Conservation (phyloP, 1,140 invertebrate genomes). For the Geopemphigus sp. region DNA sequence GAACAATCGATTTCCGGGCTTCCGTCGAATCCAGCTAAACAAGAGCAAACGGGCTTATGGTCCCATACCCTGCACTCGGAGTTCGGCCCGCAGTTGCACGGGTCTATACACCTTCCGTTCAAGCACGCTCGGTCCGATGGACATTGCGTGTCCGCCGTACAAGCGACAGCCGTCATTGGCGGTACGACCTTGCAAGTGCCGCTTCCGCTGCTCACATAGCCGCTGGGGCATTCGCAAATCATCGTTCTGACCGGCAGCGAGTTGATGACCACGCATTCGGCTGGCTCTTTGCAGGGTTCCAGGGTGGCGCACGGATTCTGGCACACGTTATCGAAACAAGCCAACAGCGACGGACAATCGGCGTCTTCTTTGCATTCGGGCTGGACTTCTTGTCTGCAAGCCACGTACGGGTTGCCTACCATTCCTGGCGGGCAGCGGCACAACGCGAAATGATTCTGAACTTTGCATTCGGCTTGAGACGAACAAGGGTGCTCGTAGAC, state of each 20-base stretch:
- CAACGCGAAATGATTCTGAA: slow-evolving; percentile 76
- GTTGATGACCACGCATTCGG: slow-evolving; percentile 75
- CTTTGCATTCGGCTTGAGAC: slow-evolving; percentile 71
- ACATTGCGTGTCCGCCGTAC: slow-evolving; percentile 74
- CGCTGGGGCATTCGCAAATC: slow-evolving; percentile 82
- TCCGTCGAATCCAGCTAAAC: slow-evolving; percentile 74
- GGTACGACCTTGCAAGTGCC: slow-evolving; percentile 72
- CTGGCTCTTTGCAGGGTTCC: slow-evolving; percentile 75
- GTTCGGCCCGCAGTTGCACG: slow-evolving; percentile 77
- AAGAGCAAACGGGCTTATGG: slow-evolving; percentile 81
- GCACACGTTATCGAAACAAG: slow-evolving; percentile 79
- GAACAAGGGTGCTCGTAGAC: slow-evolving; percentile 75
- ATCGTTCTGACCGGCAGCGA: slow-evolving; percentile 81
- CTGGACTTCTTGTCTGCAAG: slow-evolving; percentile 68
- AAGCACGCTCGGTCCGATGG: slow-evolving; percentile 72
- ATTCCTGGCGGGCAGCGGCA: slow-evolving; percentile 73
- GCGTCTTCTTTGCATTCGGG: slow-evolving; percentile 76
- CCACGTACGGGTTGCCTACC: slow-evolving; percentile 77
- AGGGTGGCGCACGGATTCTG: slow-evolving; percentile 76
- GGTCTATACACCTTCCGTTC: slow-evolving; percentile 74
- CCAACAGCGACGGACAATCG: slow-evolving; percentile 75
- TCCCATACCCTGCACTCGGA: slow-evolving; percentile 76
- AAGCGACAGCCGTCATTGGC: slow-evolving; percentile 66
- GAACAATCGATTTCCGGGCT: slow-evolving; percentile 75
- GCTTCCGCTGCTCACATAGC: slow-evolving; percentile 80